Conservation (phyloP, 1,140 invertebrate genomes). For the Asbolus verrucosus region DNA sequence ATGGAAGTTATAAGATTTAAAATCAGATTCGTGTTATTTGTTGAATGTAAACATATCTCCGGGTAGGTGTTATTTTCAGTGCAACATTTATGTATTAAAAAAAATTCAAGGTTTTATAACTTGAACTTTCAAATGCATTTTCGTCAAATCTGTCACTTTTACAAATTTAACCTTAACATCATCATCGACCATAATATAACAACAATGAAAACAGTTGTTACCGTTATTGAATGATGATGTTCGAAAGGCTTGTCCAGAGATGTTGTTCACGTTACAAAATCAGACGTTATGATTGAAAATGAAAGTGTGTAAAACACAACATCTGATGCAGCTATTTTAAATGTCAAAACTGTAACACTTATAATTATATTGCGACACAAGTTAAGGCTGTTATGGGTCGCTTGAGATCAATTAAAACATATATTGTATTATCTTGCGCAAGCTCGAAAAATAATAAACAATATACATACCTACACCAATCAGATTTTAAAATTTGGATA, state of each 20-base stretch:
- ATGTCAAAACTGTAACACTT: conserved; percentile 50
- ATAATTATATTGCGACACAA: conserved; percentile 44
- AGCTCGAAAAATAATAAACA: conserved; percentile 7
- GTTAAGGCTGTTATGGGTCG: conserved; percentile 41
- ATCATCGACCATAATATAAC: conserved; percentile 4
- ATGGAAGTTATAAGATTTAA: no score
- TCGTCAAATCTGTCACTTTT: conserved; percentile 23
- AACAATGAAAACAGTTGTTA: conserved; percentile 9
- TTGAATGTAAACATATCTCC: not conserved
- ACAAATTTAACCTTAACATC: not conserved
- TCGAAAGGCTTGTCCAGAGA: conserved; percentile 31
- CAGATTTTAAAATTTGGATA: conserved; percentile 12
- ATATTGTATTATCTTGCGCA: conserved; percentile 19
- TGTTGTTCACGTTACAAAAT: conserved; percentile 42
- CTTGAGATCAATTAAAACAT: conserved; percentile 42
- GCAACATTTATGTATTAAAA: not conserved
- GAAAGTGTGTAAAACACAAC: conserved; percentile 46
- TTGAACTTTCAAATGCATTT: conserved; percentile 14
- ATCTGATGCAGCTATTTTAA: conserved; percentile 48
- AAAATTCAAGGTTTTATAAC: conserved; percentile 11
- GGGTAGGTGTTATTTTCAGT: not conserved
- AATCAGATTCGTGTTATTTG: no score
- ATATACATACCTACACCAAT: not conserved
- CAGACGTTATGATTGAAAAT: conserved; percentile 47
- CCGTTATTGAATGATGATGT: not conserved